Percentiles rank a stretch among this genome's conserved stretches.
Evolutionary conservation across 2,797 vertebrate species (phyloP).

Genomic region (Eutrigla gurnardus): DNA sequence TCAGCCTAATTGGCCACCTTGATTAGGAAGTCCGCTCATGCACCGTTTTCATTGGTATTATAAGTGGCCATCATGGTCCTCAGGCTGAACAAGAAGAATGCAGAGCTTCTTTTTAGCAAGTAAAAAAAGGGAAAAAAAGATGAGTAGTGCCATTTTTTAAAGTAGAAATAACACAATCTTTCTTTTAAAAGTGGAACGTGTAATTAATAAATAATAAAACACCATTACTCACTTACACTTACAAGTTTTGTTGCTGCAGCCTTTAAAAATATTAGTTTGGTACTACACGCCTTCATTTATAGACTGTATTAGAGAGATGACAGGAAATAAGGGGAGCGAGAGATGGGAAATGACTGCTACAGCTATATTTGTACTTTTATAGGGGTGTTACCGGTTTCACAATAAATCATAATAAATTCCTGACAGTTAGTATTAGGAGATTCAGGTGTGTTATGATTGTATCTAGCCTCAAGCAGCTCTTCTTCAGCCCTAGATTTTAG

Average conservation of each 20-base stretch:
- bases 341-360: conserved; percentile 5
- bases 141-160: not conserved
- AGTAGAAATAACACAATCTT: conserved; percentile 1
- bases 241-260: not conserved
- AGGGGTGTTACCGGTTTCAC: no score
- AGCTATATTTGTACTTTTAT: not conserved
- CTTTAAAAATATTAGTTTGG: not conserved
- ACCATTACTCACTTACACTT: not conserved
- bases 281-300: conserved; percentile 3
- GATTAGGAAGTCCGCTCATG: conserved; percentile 67
- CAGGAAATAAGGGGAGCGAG: not conserved
- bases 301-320: conserved; percentile 5
- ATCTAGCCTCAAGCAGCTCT: not conserved
- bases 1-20: conserved; percentile 74
- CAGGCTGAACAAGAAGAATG: conserved; percentile 12
- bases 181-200: not conserved
- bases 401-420: no score
- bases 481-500: not conserved
- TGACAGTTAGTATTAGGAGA: no score
- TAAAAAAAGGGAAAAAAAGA: not conserved
- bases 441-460: no score
- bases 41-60: conserved; percentile 38
- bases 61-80: conserved; percentile 9
- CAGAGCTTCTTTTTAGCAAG: not conserved
- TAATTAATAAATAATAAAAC: not conserved